Conservation (phyloP, 1,140 invertebrate genomes). For the Trichomalopsis sarcophagae region DNA sequence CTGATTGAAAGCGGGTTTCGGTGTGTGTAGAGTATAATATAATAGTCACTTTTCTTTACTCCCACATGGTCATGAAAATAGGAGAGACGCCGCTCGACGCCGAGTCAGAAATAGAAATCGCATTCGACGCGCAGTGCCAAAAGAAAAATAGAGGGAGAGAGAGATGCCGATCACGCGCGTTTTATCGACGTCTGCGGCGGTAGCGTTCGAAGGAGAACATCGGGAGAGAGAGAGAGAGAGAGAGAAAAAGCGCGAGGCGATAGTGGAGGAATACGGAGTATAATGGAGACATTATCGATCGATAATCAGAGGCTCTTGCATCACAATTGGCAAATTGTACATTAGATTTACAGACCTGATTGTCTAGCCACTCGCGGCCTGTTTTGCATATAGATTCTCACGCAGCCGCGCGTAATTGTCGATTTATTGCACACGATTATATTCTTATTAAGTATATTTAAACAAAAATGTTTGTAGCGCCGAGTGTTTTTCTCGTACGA, state of each 20-base stretch:
- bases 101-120: constrained; percentile 47
- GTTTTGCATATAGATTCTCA: too few relatives aligned
- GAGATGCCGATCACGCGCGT: not conserved
- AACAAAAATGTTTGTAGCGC: too few relatives aligned
- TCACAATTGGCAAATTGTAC: constrained; percentile 22
- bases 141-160: constrained; percentile 11
- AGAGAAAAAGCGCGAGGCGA: not conserved
- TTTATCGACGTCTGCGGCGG: constrained; percentile 9
- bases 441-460: too few relatives aligned
- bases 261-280: not conserved
- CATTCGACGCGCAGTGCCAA: constrained; percentile 22
- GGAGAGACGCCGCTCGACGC: constrained; percentile 33
- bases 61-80: constrained; percentile 45
- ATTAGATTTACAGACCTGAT: constrained; percentile 12
- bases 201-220: not conserved
- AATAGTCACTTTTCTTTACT: not conserved
- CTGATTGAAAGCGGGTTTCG: not conserved
- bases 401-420: too few relatives aligned
- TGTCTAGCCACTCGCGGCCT: not conserved
- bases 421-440: too few relatives aligned
- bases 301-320: constrained; percentile 18
- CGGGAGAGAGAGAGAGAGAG: not conserved
- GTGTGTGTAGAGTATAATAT: too few relatives aligned
- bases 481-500: too few relatives aligned
- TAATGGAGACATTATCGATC: constrained; percentile 15